Evolutionary conservation across 2,113 vertebrate genomes (phyloP), one percentile per base, ranked within the genome.

Genomic region (Ptychochromis oligacanthus): DNA sequence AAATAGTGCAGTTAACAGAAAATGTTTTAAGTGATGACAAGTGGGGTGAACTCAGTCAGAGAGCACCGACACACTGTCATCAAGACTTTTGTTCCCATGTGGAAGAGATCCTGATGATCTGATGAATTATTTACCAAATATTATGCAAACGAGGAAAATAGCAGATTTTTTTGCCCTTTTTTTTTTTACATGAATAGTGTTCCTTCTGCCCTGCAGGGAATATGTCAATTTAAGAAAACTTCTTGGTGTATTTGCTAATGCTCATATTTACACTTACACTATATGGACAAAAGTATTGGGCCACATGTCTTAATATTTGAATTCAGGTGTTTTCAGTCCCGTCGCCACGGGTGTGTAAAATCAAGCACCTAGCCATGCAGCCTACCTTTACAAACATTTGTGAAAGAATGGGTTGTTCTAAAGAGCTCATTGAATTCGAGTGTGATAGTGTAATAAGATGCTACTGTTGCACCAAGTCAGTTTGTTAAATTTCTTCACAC

Each of bases 91-190:
- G 75, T 64, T 64, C 79, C 87, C 79, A 43, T 26, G 72, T 74
- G 75, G 34, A 75, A 57, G 28, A 67, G 18, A 58, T 61, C 84
- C 67, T 57, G 78, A 84, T 75, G 80, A 83, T 24, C 75, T 65
- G 65, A 83, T 90, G 87, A 90, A 92, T 92, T 90, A 92, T 92
- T 89, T 85, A 92, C 80, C 20, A 75, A 79, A 86, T 83, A 82
- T 87, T 89, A 92, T 92, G 85, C 10, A 86, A 83, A 92, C 84
- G 28, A 75, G n/a, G 18, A 74, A 77, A 77, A 82, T 49, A 34
- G 75, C 43, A 31, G 49, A 76, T 67, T 31, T 82, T 77, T 52
- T 70, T 82, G 62, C 7, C 26, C 18, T 61, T 28, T 59, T 80
- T 70, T 64, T 54, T 59, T 80, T 70, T 64, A 43, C 36, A 52